Conservation (phyloP, 2,113 vertebrate genomes). For the Cottus gobio region DNA sequence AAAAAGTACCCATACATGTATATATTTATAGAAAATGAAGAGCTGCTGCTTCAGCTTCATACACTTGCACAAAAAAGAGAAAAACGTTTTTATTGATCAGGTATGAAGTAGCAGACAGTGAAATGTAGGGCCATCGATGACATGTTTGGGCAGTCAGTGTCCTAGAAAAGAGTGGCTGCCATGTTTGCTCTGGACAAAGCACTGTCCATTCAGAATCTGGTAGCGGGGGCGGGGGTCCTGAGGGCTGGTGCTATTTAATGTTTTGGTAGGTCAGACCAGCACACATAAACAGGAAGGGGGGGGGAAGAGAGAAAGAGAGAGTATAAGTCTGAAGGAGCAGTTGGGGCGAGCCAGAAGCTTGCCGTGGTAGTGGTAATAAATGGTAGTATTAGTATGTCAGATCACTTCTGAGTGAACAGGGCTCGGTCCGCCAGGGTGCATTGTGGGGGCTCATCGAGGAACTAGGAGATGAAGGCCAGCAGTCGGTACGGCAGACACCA, state of each 20-base stretch:
- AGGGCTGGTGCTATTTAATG: not conserved
- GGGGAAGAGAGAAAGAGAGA: conserved; percentile 1
- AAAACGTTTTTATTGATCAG: conserved; percentile 3
- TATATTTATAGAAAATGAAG: conserved; percentile 63
- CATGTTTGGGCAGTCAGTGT: conserved; percentile 38
- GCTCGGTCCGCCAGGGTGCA: conserved; percentile 61
- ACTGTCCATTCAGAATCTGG: conserved; percentile 6
- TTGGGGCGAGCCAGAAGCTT: conserved; percentile 19
- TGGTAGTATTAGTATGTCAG: conserved; percentile 31
- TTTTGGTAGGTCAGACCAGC: not conserved
- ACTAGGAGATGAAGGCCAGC: conserved; percentile 90
- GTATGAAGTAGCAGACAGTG: conserved; percentile 60
- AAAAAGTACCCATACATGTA: conserved; percentile 76
- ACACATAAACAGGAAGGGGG: not conserved
- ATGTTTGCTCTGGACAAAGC: conserved; percentile 61
- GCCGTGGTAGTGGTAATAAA: conserved; percentile 16
- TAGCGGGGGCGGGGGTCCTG: conserved; percentile 4
- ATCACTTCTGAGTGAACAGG: conserved; percentile 33
- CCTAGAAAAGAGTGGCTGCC: conserved; percentile 61
- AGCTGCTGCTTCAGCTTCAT: conserved; percentile 16
- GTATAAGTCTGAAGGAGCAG: conserved; percentile 16
- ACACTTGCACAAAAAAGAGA: conserved; percentile 4
- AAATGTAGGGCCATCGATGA: conserved; percentile 76
- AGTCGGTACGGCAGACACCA: conserved; percentile 88
- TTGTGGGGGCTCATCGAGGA: conserved; percentile 86